phyloP scores from a whole-genome alignment of 2,888 invertebrate genomes.

The Orchestes rusci region DNA sequence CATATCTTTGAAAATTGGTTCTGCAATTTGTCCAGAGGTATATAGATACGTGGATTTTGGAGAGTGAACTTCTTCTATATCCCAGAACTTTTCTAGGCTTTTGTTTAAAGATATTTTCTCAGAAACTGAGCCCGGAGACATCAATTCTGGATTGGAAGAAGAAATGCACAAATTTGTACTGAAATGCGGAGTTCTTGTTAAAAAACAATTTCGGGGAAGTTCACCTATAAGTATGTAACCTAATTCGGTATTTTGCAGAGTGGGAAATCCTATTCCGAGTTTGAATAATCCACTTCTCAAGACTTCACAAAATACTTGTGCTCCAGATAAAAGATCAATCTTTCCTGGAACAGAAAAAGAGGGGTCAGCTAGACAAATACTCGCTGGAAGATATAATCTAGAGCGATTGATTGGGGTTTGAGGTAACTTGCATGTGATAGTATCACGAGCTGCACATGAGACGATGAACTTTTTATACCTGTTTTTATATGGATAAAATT shows the following conservation, averaged over 20 bases:
- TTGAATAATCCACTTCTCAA: neutral
- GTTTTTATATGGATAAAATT: neutral
- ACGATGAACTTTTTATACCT: neutral
- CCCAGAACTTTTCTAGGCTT: constrained; percentile 15
- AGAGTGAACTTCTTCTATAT: constrained; percentile 10
- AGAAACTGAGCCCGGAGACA: no score
- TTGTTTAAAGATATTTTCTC: no score
- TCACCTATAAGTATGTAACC: no score
- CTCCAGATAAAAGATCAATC: constrained; percentile 2
- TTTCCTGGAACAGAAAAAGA: neutral
- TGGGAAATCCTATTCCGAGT: neutral
- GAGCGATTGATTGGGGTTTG: neutral
- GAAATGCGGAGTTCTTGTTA: neutral
- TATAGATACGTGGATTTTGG: no score
- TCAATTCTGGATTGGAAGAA: neutral
- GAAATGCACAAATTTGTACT: neutral
- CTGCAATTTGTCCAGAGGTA: neutral
- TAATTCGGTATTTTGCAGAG: constrained; percentile 3
- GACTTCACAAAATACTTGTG: constrained; percentile 2
- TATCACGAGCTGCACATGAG: neutral
- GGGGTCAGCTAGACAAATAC: neutral
- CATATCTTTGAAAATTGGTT: neutral
- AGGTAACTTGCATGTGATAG: constrained; percentile 1
- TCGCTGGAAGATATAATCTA: neutral
- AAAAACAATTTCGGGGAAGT: no score